Evolutionary conservation across 2,113 vertebrate species (phyloP).

Genomic region (Cyrtonyx montezumae): DNA sequence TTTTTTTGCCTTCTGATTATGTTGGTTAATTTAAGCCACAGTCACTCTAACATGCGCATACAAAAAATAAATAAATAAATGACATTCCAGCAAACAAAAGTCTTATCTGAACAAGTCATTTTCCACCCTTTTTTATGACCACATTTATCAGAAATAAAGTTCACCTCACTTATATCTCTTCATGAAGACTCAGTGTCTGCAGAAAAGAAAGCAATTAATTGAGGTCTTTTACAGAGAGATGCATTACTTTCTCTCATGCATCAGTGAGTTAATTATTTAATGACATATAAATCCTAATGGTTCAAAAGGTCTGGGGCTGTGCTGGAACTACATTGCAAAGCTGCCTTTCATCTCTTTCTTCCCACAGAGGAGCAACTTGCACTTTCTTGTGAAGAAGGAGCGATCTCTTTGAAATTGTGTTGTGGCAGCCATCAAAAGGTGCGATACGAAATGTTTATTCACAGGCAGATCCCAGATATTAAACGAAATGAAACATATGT

Average conservation of each 20-base stretch:
- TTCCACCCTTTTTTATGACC: slow-evolving; percentile 40
- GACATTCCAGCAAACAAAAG: background rate
- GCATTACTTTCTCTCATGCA: slow-evolving; percentile 28
- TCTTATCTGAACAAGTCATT: background rate
- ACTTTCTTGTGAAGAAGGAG: background rate
- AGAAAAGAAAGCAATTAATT: slow-evolving; percentile 59
- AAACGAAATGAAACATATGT: slow-evolving; percentile 46
- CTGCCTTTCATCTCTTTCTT: slow-evolving; percentile 4
- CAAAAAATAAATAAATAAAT: background rate
- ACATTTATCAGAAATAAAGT: slow-evolving; percentile 49
- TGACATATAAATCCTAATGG: background rate
- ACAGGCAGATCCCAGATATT: slow-evolving; percentile 33
- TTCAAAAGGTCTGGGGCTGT: slow-evolving; percentile 48
- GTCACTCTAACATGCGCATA: background rate
- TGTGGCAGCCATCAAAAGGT: slow-evolving; percentile 70
- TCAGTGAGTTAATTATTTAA: slow-evolving; percentile 71
- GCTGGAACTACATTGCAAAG: background rate
- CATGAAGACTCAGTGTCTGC: background rate
- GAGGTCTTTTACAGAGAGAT: slow-evolving; percentile 40
- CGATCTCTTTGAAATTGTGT: slow-evolving; percentile 44
- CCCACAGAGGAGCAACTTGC: background rate
- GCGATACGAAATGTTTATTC: slow-evolving; percentile 63
- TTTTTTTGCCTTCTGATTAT: background rate
- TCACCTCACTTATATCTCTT: slow-evolving; percentile 30
- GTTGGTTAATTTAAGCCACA: slow-evolving; percentile 27